Base-by-base conservation (phyloP, 2,113 vertebrate genomes). In the Xyliphius kryptos region DNA sequence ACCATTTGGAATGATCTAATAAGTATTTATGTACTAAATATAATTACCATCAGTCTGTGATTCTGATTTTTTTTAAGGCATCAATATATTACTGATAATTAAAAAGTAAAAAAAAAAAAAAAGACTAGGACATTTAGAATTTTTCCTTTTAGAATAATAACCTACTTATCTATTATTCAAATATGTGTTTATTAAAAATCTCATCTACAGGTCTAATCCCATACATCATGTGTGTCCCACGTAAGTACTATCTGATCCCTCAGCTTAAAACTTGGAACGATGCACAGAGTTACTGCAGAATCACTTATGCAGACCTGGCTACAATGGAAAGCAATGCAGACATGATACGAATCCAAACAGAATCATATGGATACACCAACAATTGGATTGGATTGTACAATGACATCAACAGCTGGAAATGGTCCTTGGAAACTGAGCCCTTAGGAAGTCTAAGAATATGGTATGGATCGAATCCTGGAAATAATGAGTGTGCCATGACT, bases 301-400 rank as follows among this genome's bases (percentile, higher is more conserved):
- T 36, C 8, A 41, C 14, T 12, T 37, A 63, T 3, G 16, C 5
- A 13, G 55, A 64, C 43, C 37, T 57, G 48, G 48, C 40, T 32
- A 57, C 48, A 11, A 36, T 71, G 13, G 15, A 67, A 8, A 56
- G 16, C 7, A 12, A 36, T 32, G n/a, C 49, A 4, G 60, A 67
- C 32, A 59, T 41, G 51, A 16, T 1, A 17, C 20, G 43, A 13
- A 13, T 62, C 41, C 40, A 44, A 9, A 48, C 11, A 1, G 14
- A 2, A 32, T 2, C 17, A 16, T 14, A 40, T 32, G 26, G 5
- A 21, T 17, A 13, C 2, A 57, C 41, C 6, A 12, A 2, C 9
- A 36, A 59, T 43, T 69, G 60, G 60, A 38, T 62, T 62, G 67
- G 67, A 21, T 15, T 69, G 13, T 52, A 56, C 26, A 32, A 32